Evolutionary conservation across 2,888 invertebrate species (phyloP).

Genomic region (Oscheius myriophilus): DNA sequence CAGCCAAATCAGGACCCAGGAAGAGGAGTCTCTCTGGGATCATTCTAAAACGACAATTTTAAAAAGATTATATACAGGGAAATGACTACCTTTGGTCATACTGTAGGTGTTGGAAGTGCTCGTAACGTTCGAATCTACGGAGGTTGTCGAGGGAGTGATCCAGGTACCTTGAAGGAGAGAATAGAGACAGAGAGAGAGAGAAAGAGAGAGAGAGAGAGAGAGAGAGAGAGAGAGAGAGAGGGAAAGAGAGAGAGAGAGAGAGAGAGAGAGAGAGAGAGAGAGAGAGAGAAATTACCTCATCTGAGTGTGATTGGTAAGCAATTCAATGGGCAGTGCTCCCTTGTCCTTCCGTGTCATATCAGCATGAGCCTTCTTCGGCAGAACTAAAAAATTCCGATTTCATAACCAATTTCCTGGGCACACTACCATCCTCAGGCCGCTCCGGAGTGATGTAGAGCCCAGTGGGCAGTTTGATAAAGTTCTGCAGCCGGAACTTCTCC

Average conservation of each 20-base stretch:
- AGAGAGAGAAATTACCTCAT: slow-evolving; percentile 51
- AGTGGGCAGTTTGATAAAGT: slow-evolving; percentile 56
- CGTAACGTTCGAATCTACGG: slow-evolving; percentile 61
- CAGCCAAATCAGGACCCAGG: slow-evolving; percentile 83
- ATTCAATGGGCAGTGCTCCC: slow-evolving; percentile 61
- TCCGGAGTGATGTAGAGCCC: slow-evolving; percentile 67
- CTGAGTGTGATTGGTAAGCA: slow-evolving; percentile 62
- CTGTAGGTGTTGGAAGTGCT: slow-evolving; percentile 63
- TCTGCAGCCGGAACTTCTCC: slow-evolving; percentile 49
- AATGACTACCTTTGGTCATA: slow-evolving; percentile 67
- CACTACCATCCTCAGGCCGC: slow-evolving; percentile 39
- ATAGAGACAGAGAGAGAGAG: not conserved
- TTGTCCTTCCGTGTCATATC: slow-evolving; percentile 62
- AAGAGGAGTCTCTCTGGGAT: slow-evolving; percentile 67
- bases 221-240: not conserved
- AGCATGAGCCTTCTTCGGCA: slow-evolving; percentile 62
- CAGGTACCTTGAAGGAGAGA: slow-evolving; percentile 44
- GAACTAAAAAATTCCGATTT: slow-evolving; percentile 36
- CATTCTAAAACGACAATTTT: slow-evolving; percentile 56
- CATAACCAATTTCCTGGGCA: not conserved
- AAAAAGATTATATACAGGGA: not conserved
- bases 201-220: not conserved
- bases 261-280: not conserved
- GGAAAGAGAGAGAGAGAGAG: not conserved
- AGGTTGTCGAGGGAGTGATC: slow-evolving; percentile 67